Evolutionary conservation across 2,888 invertebrate genomes (phyloP).

Genomic region (Iselma pallidipennis): DNA sequence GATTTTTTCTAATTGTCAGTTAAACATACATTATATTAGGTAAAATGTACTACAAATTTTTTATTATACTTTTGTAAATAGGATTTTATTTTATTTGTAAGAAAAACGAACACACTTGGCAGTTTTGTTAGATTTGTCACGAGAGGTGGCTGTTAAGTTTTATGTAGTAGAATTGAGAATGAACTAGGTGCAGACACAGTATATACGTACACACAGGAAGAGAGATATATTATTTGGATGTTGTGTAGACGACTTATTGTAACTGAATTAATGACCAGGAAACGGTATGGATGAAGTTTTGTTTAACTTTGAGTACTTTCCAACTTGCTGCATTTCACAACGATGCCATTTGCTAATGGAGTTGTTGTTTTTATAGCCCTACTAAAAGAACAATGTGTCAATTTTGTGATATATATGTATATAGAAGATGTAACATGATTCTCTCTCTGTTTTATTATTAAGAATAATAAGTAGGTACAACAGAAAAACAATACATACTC

Average conservation of each 20-base stretch:
- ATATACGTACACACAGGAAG: not conserved
- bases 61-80: not conserved
- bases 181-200: not conserved
- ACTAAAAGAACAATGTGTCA: not conserved
- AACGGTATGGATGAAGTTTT: not conserved
- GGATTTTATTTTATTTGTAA: not conserved
- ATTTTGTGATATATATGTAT: too few relatives aligned
- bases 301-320: not conserved
- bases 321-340: not conserved
- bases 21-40: too few relatives aligned
- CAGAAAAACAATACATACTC: too few relatives aligned
- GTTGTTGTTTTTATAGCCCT: not conserved
- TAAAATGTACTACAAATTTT: too few relatives aligned
- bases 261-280: conserved; percentile 1
- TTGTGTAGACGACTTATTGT: not conserved
- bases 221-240: not conserved
- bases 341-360: not conserved
- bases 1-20: too few relatives aligned
- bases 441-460: too few relatives aligned
- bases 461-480: too few relatives aligned
- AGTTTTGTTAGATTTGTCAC: not conserved
- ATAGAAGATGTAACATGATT: too few relatives aligned
- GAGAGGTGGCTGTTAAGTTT: not conserved
- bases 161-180: not conserved
- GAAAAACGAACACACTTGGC: not conserved